Conservation (phyloP, 2,797 vertebrate species). For the Cynodonichthys magdalenae region DNA sequence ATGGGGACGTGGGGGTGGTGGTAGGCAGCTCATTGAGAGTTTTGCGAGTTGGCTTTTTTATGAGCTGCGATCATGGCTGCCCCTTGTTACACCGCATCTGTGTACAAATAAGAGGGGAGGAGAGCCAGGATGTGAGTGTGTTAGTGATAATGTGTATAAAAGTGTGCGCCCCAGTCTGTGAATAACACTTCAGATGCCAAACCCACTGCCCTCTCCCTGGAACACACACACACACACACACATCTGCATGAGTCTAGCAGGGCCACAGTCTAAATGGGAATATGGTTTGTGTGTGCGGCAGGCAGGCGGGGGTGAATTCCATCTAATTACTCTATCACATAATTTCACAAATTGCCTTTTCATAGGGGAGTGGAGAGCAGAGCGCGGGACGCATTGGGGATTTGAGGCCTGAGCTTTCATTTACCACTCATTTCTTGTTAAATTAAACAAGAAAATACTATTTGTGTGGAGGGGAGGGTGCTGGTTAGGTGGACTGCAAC, state of each 20-base stretch:
- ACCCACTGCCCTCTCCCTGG: constrained; percentile 20
- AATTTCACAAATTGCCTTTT: constrained; percentile 99
- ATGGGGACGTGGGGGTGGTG: constrained; percentile 1
- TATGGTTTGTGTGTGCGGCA: constrained; percentile 43
- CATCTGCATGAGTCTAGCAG: constrained; percentile 75
- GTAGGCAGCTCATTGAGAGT: constrained; percentile 75
- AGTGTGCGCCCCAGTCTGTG: constrained; percentile 74
- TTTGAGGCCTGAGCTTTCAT: constrained; percentile 92
- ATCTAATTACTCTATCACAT: constrained; percentile 99
- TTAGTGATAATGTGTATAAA: constrained; percentile 69
- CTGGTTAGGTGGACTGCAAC: constrained; percentile 32
- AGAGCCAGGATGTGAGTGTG: constrained; percentile 79
- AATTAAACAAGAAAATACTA: constrained; percentile 97
- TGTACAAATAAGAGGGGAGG: constrained; percentile 96
- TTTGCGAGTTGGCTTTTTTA: constrained; percentile 91
- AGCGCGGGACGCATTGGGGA: constrained; percentile 89
- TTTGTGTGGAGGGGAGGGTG: constrained; percentile 76
- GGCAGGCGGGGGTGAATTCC: constrained; percentile 83
- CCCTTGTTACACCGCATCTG: constrained; percentile 89
- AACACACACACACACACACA: constrained; percentile 27
- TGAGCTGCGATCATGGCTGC: constrained; percentile 92
- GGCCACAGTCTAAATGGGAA: constrained; percentile 87
- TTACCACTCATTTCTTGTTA: constrained; percentile 97
- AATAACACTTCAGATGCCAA: constrained; percentile 74
- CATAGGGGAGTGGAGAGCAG: constrained; percentile 94